These are phyloP conservation scores for Tor tambroides DNA, from an alignment of 2,113 vertebrate species.

Conservation along the genomic window DNA sequence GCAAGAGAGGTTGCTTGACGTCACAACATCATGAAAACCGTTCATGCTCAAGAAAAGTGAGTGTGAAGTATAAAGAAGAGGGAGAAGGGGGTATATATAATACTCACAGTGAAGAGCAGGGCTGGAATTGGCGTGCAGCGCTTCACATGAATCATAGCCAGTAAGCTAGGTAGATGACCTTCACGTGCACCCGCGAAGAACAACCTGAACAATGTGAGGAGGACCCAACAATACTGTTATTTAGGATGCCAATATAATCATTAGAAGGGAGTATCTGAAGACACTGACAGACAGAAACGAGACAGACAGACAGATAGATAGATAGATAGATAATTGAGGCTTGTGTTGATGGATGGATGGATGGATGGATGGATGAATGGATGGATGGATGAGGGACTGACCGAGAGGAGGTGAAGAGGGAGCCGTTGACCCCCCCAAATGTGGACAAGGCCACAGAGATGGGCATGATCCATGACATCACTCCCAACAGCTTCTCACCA, in stretches of 20 bases:
- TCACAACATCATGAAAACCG: background rate
- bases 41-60: background rate
- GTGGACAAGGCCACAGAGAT: constrained; percentile 93
- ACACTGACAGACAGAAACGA: background rate
- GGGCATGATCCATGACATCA: constrained; percentile 95
- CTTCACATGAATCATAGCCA: constrained; percentile 92
- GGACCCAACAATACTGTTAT: background rate
- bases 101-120: constrained; percentile 88
- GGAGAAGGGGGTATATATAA: background rate
- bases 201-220: constrained; percentile 73
- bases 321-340: background rate
- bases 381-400: constrained; percentile 65
- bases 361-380: constrained; percentile 7
- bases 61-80: background rate
- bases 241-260: background rate
- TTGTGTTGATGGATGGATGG: background rate
- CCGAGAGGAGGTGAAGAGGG: constrained; percentile 88
- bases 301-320: background rate
- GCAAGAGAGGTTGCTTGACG: background rate
- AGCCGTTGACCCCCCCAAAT: constrained; percentile 91
- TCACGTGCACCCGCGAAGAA: constrained; percentile 93
- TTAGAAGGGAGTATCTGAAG: background rate
- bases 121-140: constrained; percentile 92
- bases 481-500: constrained; percentile 90
- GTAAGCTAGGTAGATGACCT: constrained; percentile 87